Evolutionary conservation across 2,797 vertebrate genomes (phyloP), one percentile per base, ranked within the genome.

Genomic region (Sardinella longiceps): DNA sequence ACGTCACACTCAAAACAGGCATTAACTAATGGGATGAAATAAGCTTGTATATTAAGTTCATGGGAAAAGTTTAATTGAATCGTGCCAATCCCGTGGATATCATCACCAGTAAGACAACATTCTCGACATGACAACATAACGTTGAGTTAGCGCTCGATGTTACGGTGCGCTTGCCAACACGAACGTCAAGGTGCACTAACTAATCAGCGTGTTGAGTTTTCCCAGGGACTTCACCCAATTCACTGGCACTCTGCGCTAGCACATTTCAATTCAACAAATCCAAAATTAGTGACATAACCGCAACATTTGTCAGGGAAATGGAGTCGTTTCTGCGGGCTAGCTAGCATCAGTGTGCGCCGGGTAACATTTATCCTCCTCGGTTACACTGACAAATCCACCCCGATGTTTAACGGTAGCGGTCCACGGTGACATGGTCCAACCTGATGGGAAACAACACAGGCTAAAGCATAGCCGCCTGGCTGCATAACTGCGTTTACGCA

Each of bases 371-470:
- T 87, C 87, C 86, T 88, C 82, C 84, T 83, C 85, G 86, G 89
- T 74, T 88, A 81, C 83, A 84, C 70, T 30, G 85, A 58, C 81
- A 87, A 90, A 86, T 90, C 83, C 86, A 91, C 87, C 53, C 85
- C 88, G 87, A 80, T 82, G 89, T 86, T 87, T 88, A 87, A 86
- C 86, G 45, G 80, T 88, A 85, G 88, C 66, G 39, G 15, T 74
- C 30, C 66, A 14, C 20, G 20, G 33, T 18, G 33, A 1, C 2
- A 37, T 11, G 15, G 23, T 74, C 20, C 15, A 74, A 60, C n/a
- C 89, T 80, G 80, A 88, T 89, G 89, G 91, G n/a, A 45, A 28
- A 84, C 66, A 39, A 74, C 66, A 74, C 30, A 28, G 14, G 63
- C 28, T 15, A 12, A 30, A 9, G 37, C 3, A 37, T 39, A 74